These are phyloP conservation scores for Blastobasis adustella DNA, from an alignment of 2,888 invertebrate genomes.

Conservation along the genomic window DNA sequence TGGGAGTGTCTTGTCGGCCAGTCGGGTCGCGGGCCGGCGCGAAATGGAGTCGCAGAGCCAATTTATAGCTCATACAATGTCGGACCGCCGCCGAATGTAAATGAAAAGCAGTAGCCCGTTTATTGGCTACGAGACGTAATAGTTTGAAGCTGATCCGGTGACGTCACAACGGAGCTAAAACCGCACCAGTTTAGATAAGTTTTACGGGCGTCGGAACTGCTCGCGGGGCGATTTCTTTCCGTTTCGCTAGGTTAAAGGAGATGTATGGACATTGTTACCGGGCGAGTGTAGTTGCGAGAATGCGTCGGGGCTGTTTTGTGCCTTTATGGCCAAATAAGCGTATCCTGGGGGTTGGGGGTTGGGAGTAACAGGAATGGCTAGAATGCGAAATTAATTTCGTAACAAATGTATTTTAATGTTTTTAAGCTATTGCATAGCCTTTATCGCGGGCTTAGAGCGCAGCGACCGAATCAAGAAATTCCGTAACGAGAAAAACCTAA, in stretches of 20 bases:
- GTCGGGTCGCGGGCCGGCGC: slow-evolving; percentile 13
- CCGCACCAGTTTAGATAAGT: slow-evolving; percentile 14
- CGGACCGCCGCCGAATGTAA: slow-evolving; percentile 37
- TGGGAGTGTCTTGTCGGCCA: not conserved
- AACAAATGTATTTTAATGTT: too few relatives aligned
- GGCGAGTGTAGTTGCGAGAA: not conserved
- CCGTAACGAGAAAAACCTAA: too few relatives aligned
- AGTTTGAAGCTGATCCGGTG: slow-evolving; percentile 15
- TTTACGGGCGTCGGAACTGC: not conserved
- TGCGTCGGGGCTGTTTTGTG: too few relatives aligned
- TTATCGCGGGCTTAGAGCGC: too few relatives aligned
- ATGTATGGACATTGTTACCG: not conserved
- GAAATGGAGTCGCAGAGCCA: slow-evolving; percentile 32
- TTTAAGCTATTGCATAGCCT: too few relatives aligned
- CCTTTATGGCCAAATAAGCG: too few relatives aligned
- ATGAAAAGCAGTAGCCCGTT: slow-evolving; percentile 38
- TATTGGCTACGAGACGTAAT: slow-evolving; percentile 38
- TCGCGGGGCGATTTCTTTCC: too few relatives aligned
- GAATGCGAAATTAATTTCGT: too few relatives aligned
- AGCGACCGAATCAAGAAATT: too few relatives aligned
- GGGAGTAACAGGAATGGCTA: too few relatives aligned
- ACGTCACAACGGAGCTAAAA: slow-evolving; percentile 4
- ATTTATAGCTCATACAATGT: slow-evolving; percentile 40
- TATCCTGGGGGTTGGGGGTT: too few relatives aligned
- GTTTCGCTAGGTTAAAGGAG: not conserved